These are phyloP conservation scores for Rhizoglyphus robini DNA, from an alignment of 1,140 invertebrate genomes.

Conservation along the genomic window DNA sequence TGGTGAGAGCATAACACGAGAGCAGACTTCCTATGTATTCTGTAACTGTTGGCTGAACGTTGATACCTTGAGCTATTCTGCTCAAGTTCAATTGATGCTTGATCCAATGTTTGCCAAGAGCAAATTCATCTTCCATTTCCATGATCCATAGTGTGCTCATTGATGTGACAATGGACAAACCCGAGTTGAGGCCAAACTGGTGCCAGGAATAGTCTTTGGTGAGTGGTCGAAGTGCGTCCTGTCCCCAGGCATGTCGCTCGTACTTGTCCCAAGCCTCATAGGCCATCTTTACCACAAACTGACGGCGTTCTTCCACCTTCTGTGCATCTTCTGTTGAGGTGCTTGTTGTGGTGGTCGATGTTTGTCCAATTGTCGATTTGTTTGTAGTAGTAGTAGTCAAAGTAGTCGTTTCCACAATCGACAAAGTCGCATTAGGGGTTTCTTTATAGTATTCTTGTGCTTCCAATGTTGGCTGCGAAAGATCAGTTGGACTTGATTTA, in stretches of 20 bases:
- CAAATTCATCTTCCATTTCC: background rate
- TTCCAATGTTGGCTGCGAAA: too few relatives aligned
- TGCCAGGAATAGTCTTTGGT: constrained; percentile 73
- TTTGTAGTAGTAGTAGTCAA: too few relatives aligned
- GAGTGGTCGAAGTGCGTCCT: constrained; percentile 86
- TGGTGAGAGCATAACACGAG: constrained; percentile 79
- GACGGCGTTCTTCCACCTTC: background rate
- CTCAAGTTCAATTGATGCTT: background rate
- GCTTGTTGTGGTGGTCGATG: background rate
- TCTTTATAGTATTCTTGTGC: too few relatives aligned
- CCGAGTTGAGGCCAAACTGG: constrained; percentile 65
- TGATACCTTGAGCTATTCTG: background rate
- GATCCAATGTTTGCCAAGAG: background rate
- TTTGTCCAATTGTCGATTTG: background rate
- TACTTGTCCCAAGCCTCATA: constrained; percentile 39
- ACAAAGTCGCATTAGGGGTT: background rate
- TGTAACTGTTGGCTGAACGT: background rate
- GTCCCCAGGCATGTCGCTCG: constrained; percentile 61
- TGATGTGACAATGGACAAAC: constrained; percentile 31
- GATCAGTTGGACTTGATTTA: background rate
- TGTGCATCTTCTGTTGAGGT: background rate
- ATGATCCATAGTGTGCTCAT: background rate
- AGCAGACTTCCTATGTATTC: constrained; percentile 66
- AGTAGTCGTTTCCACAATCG: background rate
- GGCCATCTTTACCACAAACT: background rate